Evolutionary conservation across 2,797 vertebrate species (phyloP), one percentile per base, ranked within the genome.

Genomic region (Microctenopoma steveboyesi): DNA sequence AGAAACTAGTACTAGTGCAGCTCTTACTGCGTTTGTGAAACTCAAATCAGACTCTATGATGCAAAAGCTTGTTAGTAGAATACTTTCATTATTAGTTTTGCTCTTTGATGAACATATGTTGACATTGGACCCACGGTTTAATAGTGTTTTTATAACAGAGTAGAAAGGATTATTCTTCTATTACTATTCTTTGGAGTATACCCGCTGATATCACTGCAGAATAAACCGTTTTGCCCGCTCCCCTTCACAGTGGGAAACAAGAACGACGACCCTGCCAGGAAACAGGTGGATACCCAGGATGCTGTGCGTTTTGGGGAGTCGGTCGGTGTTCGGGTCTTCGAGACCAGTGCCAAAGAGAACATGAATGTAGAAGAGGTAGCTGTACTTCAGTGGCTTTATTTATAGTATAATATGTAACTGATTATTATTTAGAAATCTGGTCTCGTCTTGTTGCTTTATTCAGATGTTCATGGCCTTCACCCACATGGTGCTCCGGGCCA

Each of bases 311-410:
- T 96, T 22, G 94, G 94, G 15, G 92, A 95, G 30, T 92, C 95
- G 0, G 92, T 95, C 62, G 94, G 95, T 0, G 94, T 96, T 4
- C 87, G 90, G 0, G 90, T 95, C 18, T 96, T 94, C 7, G 95
- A 96, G 87, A 96, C 95, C 10, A 96, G 95, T 2, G 95, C 95
- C 78, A 96, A 96, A 88, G 95, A 96, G 53, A 96, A 96, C 80
- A 83, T 95, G 7, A 96, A 96, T 0, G 95, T 96, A 2, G 95
- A 96, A 62, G 95, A 96, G 95, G 3, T 4, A 1, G n/a, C 43
- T 16, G 3, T 16, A 37, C 14, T 15, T 15, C 15, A 4, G 15
- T n/a, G 3, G 7, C 16, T 45, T 43, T 16, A 43, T 7, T 42
- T 42, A 12, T 3, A 42, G 4, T 39, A 39, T 3, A 11, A 3